These are phyloP conservation scores for Carapus acus DNA, from an alignment of 2,797 vertebrate species.

Conservation along the genomic window DNA sequence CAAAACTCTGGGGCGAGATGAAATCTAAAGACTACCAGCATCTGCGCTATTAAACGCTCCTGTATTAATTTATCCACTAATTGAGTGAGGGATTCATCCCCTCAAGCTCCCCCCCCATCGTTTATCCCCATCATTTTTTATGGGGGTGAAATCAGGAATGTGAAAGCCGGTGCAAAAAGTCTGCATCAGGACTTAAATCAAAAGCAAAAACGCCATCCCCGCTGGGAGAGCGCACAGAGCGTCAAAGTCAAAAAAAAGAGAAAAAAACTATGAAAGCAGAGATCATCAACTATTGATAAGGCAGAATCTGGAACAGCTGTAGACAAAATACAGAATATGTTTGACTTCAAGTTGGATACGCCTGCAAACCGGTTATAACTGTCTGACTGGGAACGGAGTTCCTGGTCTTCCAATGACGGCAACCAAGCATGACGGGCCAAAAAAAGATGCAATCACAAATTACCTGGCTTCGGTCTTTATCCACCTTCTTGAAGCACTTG, in stretches of 20 bases:
- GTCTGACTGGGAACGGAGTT: slow-evolving; percentile 47
- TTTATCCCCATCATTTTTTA: slow-evolving; percentile 57
- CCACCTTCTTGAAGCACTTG: slow-evolving; percentile 99
- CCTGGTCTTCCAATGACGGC: not conserved
- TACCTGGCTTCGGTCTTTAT: slow-evolving; percentile 98
- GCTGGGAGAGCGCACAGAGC: slow-evolving; percentile 52
- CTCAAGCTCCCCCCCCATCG: slow-evolving; percentile 38
- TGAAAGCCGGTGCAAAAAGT: slow-evolving; percentile 56
- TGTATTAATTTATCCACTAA: slow-evolving; percentile 69
- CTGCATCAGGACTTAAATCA: slow-evolving; percentile 65
- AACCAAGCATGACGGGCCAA: slow-evolving; percentile 24
- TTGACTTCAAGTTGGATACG: slow-evolving; percentile 64
- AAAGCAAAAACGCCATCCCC: slow-evolving; percentile 59
- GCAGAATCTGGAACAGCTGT: slow-evolving; percentile 66
- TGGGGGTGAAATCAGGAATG: slow-evolving; percentile 44
- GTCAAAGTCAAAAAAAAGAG: slow-evolving; percentile 55
- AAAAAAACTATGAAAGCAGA: slow-evolving; percentile 65
- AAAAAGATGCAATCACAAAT: not conserved
- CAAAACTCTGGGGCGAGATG: slow-evolving; percentile 47
- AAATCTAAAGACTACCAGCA: slow-evolving; percentile 63
- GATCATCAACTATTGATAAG: slow-evolving; percentile 74
- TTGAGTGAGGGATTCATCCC: slow-evolving; percentile 69
- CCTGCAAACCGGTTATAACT: slow-evolving; percentile 58
- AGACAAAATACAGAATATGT: slow-evolving; percentile 70
- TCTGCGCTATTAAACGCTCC: slow-evolving; percentile 67